Evolutionary conservation across 2,113 vertebrate genomes (phyloP).

Genomic region (Cynoglossus semilaevis): DNA sequence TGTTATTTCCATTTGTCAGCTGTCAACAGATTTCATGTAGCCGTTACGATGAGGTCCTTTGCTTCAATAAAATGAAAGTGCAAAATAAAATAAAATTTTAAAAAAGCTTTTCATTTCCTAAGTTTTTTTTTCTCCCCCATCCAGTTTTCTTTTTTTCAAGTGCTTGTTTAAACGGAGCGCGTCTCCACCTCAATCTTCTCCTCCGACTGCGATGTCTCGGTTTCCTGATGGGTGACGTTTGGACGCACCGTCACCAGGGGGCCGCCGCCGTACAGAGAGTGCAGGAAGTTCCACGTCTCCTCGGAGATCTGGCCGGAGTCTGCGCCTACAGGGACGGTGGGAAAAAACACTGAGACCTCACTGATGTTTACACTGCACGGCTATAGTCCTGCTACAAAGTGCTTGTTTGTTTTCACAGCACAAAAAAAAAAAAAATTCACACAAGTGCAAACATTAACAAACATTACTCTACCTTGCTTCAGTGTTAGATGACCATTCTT

Average conservation of each 20-base stretch:
- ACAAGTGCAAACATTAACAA: neutral
- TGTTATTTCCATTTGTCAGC: slow-evolving; percentile 51
- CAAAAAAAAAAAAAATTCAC: neutral
- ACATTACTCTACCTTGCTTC: slow-evolving; percentile 85
- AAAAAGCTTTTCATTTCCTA: slow-evolving; percentile 58
- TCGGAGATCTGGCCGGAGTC: slow-evolving; percentile 99
- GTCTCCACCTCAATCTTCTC: slow-evolving; percentile 98
- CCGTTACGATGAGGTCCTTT: slow-evolving; percentile 56
- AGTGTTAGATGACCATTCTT: slow-evolving; percentile 89
- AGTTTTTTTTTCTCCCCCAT: slow-evolving; percentile 11
- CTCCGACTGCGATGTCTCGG: slow-evolving; percentile 82
- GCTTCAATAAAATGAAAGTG: slow-evolving; percentile 75
- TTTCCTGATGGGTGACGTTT: slow-evolving; percentile 82
- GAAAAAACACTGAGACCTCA: slow-evolving; percentile 2
- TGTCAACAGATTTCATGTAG: slow-evolving; percentile 50
- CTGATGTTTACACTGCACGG: neutral
- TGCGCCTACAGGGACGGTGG: slow-evolving; percentile 78
- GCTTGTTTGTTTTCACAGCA: neutral
- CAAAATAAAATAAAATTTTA: slow-evolving; percentile 65
- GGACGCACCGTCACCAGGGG: slow-evolving; percentile 90
- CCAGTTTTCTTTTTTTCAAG: slow-evolving; percentile 15
- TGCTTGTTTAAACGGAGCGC: slow-evolving; percentile 79
- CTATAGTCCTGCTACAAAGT: neutral
- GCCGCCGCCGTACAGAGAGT: slow-evolving; percentile 92
- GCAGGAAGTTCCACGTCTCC: slow-evolving; percentile 97